phyloP scores from a whole-genome alignment of 2,888 invertebrate species.

The Acanthococcus lagerstroemiae region DNA sequence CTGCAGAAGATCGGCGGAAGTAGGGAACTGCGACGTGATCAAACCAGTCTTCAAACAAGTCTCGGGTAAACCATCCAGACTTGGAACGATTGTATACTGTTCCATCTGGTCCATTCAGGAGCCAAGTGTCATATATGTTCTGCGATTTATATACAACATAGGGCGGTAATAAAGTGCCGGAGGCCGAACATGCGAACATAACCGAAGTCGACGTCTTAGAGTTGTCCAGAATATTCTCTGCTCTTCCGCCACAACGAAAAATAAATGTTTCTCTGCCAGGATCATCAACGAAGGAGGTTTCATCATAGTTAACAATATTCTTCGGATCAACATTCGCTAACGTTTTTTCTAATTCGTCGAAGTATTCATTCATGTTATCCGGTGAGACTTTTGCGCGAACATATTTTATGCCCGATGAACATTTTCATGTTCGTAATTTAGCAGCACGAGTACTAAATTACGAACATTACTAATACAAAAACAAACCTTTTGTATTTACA shows the following conservation, averaged over 20 bases:
- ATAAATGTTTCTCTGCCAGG: not conserved
- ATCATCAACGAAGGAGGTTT: not conserved
- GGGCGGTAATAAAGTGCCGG: conserved; percentile 33
- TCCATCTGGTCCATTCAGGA: conserved; percentile 32
- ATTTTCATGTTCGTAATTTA: no score
- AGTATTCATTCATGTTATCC: not conserved
- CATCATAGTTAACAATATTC: conserved; percentile 1
- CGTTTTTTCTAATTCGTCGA: not conserved
- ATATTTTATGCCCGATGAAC: no score
- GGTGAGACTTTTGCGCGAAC: not conserved
- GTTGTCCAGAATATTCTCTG: conserved; percentile 30
- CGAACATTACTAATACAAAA: no score
- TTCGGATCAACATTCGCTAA: not conserved
- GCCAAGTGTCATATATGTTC: conserved; percentile 34
- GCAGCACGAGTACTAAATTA: no score
- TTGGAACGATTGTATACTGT: conserved; percentile 37
- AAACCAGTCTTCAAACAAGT: no score
- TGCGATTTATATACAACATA: conserved; percentile 34
- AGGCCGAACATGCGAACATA: conserved; percentile 33
- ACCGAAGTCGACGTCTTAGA: conserved; percentile 33
- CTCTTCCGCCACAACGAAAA: not conserved
- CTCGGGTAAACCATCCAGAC: conserved; percentile 41
- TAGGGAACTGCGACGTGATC: conserved; percentile 36
- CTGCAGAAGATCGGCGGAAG: conserved; percentile 34
- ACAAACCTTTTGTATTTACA: no score